Evolutionary conservation across 2,797 vertebrate species (phyloP).

Genomic region (Neostethus bicornis): DNA sequence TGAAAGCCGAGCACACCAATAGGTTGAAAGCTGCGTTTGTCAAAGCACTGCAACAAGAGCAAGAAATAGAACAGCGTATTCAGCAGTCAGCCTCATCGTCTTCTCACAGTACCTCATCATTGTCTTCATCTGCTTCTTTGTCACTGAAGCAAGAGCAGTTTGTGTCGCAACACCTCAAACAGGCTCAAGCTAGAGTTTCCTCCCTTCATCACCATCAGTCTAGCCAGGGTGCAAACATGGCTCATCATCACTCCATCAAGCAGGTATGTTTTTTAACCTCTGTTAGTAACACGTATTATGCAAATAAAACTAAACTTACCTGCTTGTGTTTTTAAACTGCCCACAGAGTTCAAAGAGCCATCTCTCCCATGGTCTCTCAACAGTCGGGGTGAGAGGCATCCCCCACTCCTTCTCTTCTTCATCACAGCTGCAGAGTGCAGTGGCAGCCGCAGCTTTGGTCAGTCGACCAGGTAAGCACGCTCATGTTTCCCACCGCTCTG

Average conservation of each 20-base stretch:
- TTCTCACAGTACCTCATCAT: slow-evolving; percentile 71
- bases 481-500: slow-evolving; percentile 75
- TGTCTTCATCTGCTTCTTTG: slow-evolving; percentile 62
- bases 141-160: slow-evolving; percentile 76
- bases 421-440: slow-evolving; percentile 91
- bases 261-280: slow-evolving; percentile 76
- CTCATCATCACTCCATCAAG: slow-evolving; percentile 89
- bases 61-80: slow-evolving; percentile 95
- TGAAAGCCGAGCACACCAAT: slow-evolving; percentile 95
- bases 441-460: slow-evolving; percentile 86
- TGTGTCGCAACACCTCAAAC: slow-evolving; percentile 80
- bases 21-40: slow-evolving; percentile 95
- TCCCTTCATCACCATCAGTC: slow-evolving; percentile 77
- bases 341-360: slow-evolving; percentile 85
- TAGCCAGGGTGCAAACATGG: slow-evolving; percentile 79
- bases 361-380: slow-evolving; percentile 85
- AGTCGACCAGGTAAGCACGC: slow-evolving; percentile 90
- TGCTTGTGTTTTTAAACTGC: slow-evolving; percentile 4
- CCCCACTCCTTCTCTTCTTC: slow-evolving; percentile 92
- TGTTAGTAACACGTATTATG: background rate
- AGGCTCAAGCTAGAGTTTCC: slow-evolving; percentile 70
- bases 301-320: background rate
- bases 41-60: slow-evolving; percentile 95
- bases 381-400: slow-evolving; percentile 82
- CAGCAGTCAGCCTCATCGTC: slow-evolving; percentile 78